Evolutionary conservation across 2,888 invertebrate species (phyloP).

Genomic region (Timema podura): DNA sequence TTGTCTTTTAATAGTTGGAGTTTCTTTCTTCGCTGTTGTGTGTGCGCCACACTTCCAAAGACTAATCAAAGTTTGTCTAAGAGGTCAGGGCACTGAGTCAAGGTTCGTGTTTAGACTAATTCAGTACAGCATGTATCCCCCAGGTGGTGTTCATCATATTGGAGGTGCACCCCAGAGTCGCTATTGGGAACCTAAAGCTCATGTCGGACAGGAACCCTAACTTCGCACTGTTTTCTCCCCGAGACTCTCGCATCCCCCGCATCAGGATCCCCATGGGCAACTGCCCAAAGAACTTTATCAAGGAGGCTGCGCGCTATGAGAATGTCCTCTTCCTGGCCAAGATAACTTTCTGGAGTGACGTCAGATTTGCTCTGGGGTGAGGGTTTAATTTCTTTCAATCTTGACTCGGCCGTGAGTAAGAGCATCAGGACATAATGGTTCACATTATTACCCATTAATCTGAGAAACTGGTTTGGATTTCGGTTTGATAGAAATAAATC

Average conservation of each 20-base stretch:
- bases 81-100: too few species aligned
- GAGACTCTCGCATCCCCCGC: slow-evolving; percentile 74
- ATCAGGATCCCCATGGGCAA: slow-evolving; percentile 63
- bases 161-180: slow-evolving; percentile 65
- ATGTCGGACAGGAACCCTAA: slow-evolving; percentile 55
- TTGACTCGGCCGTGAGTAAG: neutral
- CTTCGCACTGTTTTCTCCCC: slow-evolving; percentile 69
- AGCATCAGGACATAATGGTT: too few species aligned
- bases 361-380: slow-evolving; percentile 60
- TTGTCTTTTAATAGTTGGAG: too few species aligned
- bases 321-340: slow-evolving; percentile 66
- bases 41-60: too few species aligned
- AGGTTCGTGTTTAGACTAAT: too few species aligned
- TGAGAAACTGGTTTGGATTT: neutral
- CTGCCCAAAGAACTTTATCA: slow-evolving; percentile 50
- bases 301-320: slow-evolving; percentile 50
- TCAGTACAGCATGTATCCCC: too few species aligned
- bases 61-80: too few species aligned
- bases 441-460: too few species aligned
- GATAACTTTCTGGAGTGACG: slow-evolving; percentile 66
- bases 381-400: slow-evolving; percentile 18
- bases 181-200: slow-evolving; percentile 65
- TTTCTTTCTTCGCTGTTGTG: too few species aligned
- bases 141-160: slow-evolving; percentile 71
- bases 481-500: neutral